Evolutionary conservation across 2,797 vertebrate genomes (phyloP), one percentile per base, ranked within the genome.

Genomic region (Amblyopsis hoosieri): DNA sequence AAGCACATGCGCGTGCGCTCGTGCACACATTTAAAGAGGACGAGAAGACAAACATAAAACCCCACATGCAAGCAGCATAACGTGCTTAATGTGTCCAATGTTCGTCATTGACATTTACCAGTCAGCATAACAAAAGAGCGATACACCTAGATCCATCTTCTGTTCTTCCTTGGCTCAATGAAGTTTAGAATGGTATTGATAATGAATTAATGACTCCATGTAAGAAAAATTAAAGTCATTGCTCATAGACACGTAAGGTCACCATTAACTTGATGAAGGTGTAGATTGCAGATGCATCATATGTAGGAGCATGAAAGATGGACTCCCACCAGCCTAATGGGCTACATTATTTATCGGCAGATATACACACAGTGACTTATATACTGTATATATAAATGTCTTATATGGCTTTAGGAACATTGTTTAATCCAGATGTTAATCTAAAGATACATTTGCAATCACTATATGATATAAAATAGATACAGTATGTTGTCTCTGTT

Each of bases 231-330:
- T 77, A 55, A 83, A 79, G 48, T 69, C 66, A 83, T 85, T 84
- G 78, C 81, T 89, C 82, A 80, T 53, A 51, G 75, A 71, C 76
- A 74, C 70, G 85, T 81, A 82, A 88, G 87, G 83, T 85, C 79
- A 79, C 83, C 77, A 85, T 87, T 89, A 89, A 87, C 87, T 86
- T 86, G 90, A 88, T 88, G 85, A 79, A 85, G 80, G 82, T 65
- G 72, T 55, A 71, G 86, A 88, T 80, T 79, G 85, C 81, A 82
- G 83, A 76, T 87, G 84, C 75, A 83, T 90, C 84, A 89, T 82
- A 89, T 82, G 61, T 37, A 59, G 57, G 64, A 80, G 62, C 74
- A 76, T 86, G 82, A 89, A 72, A 52, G 80, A 89, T 88, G 80
- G 78, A 75, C 76, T 65, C 67, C 67, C 75, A 76, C 69, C 73